Conservation (phyloP, 2,888 invertebrate species). For the Caenorhabditis sp. region DNA sequence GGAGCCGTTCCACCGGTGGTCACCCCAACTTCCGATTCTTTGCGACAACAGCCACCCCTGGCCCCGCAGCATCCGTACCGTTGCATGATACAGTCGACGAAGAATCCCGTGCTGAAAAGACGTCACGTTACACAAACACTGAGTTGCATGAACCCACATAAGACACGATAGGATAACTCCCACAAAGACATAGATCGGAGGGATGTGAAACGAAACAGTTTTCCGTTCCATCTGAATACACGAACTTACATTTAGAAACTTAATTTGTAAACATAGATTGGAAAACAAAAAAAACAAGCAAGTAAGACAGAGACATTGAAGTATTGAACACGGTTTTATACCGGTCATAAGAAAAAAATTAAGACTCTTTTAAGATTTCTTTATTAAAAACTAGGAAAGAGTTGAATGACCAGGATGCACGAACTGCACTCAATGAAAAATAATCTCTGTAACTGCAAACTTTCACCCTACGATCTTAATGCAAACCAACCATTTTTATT, state of each 20-base stretch:
- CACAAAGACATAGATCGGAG: constrained; percentile 28
- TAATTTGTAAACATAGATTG: no score
- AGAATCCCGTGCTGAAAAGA: constrained; percentile 25
- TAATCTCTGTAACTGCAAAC: not conserved
- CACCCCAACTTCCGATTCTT: not conserved
- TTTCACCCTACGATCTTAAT: not conserved
- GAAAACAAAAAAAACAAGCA: not conserved
- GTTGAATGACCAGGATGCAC: no score
- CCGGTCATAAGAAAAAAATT: no score
- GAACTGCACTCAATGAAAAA: not conserved
- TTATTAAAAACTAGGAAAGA: no score
- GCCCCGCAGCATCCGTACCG: constrained; percentile 37
- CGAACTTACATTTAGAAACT: not conserved
- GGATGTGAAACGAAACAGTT: constrained; percentile 20
- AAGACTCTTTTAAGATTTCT: no score
- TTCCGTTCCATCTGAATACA: constrained; percentile 25
- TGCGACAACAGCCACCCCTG: constrained; percentile 24
- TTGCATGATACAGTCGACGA: constrained; percentile 30
- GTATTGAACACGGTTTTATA: not conserved
- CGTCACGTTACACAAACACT: constrained; percentile 6
- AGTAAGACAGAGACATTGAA: not conserved
- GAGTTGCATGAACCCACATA: constrained; percentile 1
- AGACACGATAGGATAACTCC: constrained; percentile 18
- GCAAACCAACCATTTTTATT: not conserved
- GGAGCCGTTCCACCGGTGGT: not conserved